Evolutionary conservation across 2,888 invertebrate genomes (phyloP).

Genomic region (Rugalucina vietnamica): DNA sequence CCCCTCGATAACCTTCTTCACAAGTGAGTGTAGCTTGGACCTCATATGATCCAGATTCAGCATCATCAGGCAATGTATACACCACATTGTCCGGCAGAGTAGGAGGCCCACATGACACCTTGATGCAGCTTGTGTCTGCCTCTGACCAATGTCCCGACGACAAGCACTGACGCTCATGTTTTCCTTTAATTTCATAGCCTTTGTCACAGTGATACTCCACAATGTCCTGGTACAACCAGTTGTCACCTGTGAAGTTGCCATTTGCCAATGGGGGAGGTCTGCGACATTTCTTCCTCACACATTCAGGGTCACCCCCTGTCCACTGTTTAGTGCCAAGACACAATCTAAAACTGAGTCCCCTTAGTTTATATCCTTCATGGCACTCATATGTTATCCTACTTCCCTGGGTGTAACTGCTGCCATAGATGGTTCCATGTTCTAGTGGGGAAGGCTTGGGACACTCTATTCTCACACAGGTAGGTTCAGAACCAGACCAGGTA

Average conservation of each 20-base stretch:
- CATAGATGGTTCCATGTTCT: constrained; percentile 61
- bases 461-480: constrained; percentile 73
- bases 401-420: constrained; percentile 44
- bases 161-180: constrained; percentile 68
- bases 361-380: constrained; percentile 70
- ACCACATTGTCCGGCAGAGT: constrained; percentile 47
- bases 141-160: constrained; percentile 68
- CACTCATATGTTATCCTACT: constrained; percentile 67
- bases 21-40: constrained; percentile 51
- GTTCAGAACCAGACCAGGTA: constrained; percentile 77
- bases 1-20: constrained; percentile 61
- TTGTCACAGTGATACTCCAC: constrained; percentile 71
- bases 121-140: constrained; percentile 57
- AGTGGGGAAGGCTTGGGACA: constrained; percentile 68
- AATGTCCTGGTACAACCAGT: constrained; percentile 60
- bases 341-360: constrained; percentile 63
- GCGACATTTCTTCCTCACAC: constrained; percentile 65
- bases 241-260: constrained; percentile 47
- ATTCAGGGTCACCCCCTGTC: constrained; percentile 66
- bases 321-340: constrained; percentile 73
- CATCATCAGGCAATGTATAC: constrained; percentile 43
- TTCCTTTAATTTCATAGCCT: constrained; percentile 69
- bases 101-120: constrained; percentile 56
- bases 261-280: constrained; percentile 54
- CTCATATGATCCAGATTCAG: constrained; percentile 46